Base-by-base conservation (phyloP, 2,113 vertebrate genomes). In the Thomomys bottae region DNA sequence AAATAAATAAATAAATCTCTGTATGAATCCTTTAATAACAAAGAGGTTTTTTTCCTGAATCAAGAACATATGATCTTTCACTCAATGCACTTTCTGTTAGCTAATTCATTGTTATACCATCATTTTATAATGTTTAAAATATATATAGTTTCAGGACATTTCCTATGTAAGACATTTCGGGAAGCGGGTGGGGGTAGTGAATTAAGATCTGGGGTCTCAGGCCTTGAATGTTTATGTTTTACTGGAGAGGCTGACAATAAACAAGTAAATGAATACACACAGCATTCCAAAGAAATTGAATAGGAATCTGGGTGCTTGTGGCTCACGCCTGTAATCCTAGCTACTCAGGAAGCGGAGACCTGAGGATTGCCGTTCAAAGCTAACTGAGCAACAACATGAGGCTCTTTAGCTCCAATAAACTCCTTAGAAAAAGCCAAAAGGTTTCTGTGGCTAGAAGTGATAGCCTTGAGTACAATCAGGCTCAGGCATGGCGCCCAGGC, bases 1-100 rank as follows among this genome's bases (percentile, higher is more conserved):
- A n/a, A n/a, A n/a, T n/a, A n/a, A n/a, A n/a, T n/a, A n/a, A n/a
- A n/a, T n/a, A n/a, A n/a, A n/a, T n/a, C n/a, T n/a, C n/a, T n/a
- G 66, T 38, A 77, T 38, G 23, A 73, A 30, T 12, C 8, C 30
- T 68, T 87, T 45, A 68, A 9, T 73, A 67, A 82, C 66, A 54
- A 87, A 59, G 72, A 82, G n/a, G n/a, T n/a, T 21, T 20, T 66
- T 83, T 86, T 90, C 21, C 42, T 36, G 32, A 88, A 92, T 49
- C 61, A 64, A 80, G 17, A 38, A 40, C 10, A 26, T 4, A 30
- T 42, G 24, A 34, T 59, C 57, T 83, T 70, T 18, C n/a, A n/a
- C n/a, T 59, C n/a, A 38, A 21, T 17, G n/a, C 26, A 70, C 3
- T 10, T 73, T 83, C 45, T 61, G 10, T 57, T 67, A 72, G 34